These are phyloP conservation scores for Poecile montanus DNA, from an alignment of 2,797 vertebrate species.

Conservation along the genomic window DNA sequence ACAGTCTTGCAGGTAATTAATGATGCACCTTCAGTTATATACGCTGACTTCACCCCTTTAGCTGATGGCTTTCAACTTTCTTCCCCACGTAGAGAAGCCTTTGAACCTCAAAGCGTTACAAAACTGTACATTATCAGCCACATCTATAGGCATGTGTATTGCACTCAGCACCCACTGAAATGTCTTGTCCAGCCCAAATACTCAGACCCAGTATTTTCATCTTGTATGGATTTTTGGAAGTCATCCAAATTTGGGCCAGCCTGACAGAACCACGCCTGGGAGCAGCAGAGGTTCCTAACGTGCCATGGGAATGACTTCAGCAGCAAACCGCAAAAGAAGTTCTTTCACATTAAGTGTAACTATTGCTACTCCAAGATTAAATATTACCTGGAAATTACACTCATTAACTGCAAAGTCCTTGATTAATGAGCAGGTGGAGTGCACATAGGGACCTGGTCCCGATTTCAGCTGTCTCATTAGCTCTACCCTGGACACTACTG, in stretches of 20 bases:
- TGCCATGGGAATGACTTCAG: neutral
- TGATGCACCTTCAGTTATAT: neutral
- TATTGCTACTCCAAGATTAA: conserved; percentile 55
- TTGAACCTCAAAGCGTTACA: conserved; percentile 5
- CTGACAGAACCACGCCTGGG: neutral
- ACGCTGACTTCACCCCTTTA: neutral
- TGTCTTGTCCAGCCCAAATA: neutral
- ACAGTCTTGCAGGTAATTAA: neutral
- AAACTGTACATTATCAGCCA: neutral
- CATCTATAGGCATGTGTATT: accelerated
- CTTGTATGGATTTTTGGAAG: neutral
- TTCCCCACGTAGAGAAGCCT: neutral
- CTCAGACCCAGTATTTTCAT: neutral
- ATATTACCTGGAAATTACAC: conserved; percentile 78
- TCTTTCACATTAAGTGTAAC: conserved; percentile 34
- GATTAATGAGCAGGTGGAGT: conserved; percentile 71
- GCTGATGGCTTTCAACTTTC: neutral
- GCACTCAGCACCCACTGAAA: neutral
- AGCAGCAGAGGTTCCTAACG: neutral
- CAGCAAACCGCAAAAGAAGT: neutral
- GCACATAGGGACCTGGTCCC: neutral
- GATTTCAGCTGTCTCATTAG: conserved; percentile 23
- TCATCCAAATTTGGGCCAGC: neutral
- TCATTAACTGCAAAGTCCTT: conserved; percentile 76
- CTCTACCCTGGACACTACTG: conserved; percentile 31